Evolutionary conservation across 2,888 invertebrate species (phyloP).

Genomic region (Lathronympha strigana): DNA sequence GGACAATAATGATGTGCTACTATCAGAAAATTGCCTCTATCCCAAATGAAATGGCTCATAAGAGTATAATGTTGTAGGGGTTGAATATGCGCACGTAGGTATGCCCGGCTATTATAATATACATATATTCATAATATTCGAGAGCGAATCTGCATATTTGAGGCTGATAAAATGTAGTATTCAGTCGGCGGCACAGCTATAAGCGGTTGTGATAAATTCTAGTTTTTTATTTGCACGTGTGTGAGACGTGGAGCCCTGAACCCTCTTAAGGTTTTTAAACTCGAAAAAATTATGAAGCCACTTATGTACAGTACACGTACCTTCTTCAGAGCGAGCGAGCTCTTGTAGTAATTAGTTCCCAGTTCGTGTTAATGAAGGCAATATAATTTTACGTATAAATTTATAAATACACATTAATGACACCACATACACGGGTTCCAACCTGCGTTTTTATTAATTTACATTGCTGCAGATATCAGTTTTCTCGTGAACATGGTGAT

Average conservation of each 20-base stretch:
- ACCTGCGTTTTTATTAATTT: no score
- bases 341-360: constrained; percentile 19
- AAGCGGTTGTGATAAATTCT: constrained; percentile 28
- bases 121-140: constrained; percentile 24
- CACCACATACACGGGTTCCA: no score
- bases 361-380: background rate
- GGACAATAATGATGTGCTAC: constrained; percentile 62
- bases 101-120: constrained; percentile 19
- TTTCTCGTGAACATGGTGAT: no score
- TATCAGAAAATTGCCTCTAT: constrained; percentile 61
- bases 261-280: constrained; percentile 10
- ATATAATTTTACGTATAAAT: no score
- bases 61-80: constrained; percentile 47
- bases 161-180: constrained; percentile 29
- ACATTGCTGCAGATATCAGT: no score
- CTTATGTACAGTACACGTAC: constrained; percentile 3
- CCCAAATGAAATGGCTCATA: constrained; percentile 57
- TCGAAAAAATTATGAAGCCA: constrained; percentile 21
- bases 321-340: background rate
- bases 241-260: constrained; percentile 16
- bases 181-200: constrained; percentile 23
- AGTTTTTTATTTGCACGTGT: constrained; percentile 30
- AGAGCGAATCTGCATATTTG: constrained; percentile 33
- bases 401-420: no score
- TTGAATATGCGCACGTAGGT: constrained; percentile 50